Base-by-base conservation (phyloP, 2,113 vertebrate genomes). In the Salvelinus fontinalis region DNA sequence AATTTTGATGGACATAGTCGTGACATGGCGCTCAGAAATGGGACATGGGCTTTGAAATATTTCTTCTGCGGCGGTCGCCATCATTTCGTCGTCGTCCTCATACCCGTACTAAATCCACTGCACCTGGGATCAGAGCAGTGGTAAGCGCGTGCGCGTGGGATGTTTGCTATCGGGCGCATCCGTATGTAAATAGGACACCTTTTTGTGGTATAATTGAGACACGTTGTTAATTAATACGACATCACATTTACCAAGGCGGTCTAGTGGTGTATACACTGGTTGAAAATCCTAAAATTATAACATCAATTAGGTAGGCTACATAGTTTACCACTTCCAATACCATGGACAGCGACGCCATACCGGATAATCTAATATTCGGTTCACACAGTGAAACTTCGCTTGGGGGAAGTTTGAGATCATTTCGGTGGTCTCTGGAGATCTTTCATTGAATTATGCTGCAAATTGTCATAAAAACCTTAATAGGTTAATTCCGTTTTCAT, bases 61-160 rank as follows among this genome's bases (percentile, higher is more conserved):
- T 80, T 90, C 92, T 78, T 90, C 88, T 66, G 88, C 87, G 48
- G 75, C 84, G 81, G 90, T 88, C 91, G 86, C 89, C 89, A 90
- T 92, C 89, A 85, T 90, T 70, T 82, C 84, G 20, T 66, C 20
- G 70, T 49, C 14, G 26, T 9, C 14, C 22, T 70, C 26, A 6
- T 48, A n/a, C 48, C 5, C 13, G 24, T 24, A 20, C 14, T 54
- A 18, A 54, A 54, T 54, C 51, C 68, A 26, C 31, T 5, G 57
- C 67, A 66, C 31, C 22, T 49, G 62, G 29, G 31, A 51, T 60
- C 29, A 18, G 18, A 44, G 26, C 7, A 16, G 7, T 64, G 48
- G 27, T 24, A 24, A 4, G 34, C 66, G 66, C 22, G 18, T 62
- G 59, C 59, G n/a, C 59, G 59, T 5, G 59, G n/a, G 59, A 57